These are phyloP conservation scores for Zosterops hypoxanthus DNA, from an alignment of 2,113 vertebrate species.

Conservation along the genomic window DNA sequence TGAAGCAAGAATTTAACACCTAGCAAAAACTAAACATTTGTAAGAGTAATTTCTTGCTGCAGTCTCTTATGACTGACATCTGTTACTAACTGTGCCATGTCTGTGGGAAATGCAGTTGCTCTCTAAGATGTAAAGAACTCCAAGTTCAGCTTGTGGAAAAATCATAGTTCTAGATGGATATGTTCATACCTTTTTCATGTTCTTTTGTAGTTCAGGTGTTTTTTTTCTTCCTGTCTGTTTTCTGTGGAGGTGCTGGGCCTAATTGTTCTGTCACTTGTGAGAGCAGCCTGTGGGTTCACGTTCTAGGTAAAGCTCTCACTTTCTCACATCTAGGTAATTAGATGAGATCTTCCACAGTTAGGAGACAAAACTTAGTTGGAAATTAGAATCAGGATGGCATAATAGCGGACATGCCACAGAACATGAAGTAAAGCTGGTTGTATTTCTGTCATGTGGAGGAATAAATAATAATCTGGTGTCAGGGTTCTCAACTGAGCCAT, in stretches of 20 bases:
- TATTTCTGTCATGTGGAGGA: background rate
- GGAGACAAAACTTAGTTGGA: background rate
- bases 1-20: background rate
- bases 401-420: background rate
- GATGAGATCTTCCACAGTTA: background rate
- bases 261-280: background rate
- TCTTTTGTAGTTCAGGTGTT: background rate
- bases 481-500: background rate
- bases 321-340: background rate
- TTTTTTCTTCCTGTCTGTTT: background rate
- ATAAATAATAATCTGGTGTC: constrained; percentile 26
- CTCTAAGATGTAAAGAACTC: background rate
- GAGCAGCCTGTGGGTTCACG: background rate
- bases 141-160: background rate
- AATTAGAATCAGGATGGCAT: background rate
- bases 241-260: background rate
- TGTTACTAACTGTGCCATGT: background rate
- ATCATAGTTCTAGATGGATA: background rate
- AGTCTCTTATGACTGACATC: background rate
- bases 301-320: background rate
- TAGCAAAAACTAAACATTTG: background rate
- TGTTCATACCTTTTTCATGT: background rate
- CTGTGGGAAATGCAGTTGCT: background rate
- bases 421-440: background rate
- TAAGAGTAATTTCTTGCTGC: background rate